These are phyloP conservation scores for Choloepus didactylus DNA, from an alignment of 2,797 vertebrate genomes.

Conservation along the genomic window DNA sequence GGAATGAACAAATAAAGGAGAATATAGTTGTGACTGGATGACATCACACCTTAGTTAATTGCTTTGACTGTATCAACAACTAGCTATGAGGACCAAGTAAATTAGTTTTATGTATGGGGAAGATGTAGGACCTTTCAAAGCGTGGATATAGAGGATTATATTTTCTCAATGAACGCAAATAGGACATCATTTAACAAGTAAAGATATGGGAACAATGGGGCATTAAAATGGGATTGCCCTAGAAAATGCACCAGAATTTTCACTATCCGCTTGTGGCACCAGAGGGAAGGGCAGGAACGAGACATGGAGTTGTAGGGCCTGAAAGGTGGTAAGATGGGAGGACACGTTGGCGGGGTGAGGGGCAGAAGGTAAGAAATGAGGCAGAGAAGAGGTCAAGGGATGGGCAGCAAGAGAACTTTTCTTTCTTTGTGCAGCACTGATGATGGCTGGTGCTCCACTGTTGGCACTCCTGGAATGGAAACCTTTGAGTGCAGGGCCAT, in stretches of 20 bases:
- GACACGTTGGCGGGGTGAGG: background rate
- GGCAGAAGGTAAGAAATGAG: background rate
- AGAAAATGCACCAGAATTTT: background rate
- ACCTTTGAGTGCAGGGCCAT: background rate
- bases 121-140: background rate
- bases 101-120: background rate
- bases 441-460: background rate
- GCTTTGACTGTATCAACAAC: background rate
- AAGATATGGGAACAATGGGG: background rate
- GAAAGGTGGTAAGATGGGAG: background rate
- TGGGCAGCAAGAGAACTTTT: background rate
- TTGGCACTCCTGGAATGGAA: background rate
- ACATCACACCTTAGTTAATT: background rate
- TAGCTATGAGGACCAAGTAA: background rate
- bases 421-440: background rate
- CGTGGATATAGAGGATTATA: background rate
- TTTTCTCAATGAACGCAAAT: constrained; percentile 8
- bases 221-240: background rate
- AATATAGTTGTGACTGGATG: background rate
- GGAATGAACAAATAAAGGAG: background rate
- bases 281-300: background rate
- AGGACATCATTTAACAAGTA: background rate
- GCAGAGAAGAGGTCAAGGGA: no score
- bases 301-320: background rate
- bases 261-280: background rate